A percentile compares a stretch with the other conserved stretches of the same genome.
Evolutionary conservation across 2,797 vertebrate genomes (phyloP).

Genomic region (Ambastaia sidthimunki): DNA sequence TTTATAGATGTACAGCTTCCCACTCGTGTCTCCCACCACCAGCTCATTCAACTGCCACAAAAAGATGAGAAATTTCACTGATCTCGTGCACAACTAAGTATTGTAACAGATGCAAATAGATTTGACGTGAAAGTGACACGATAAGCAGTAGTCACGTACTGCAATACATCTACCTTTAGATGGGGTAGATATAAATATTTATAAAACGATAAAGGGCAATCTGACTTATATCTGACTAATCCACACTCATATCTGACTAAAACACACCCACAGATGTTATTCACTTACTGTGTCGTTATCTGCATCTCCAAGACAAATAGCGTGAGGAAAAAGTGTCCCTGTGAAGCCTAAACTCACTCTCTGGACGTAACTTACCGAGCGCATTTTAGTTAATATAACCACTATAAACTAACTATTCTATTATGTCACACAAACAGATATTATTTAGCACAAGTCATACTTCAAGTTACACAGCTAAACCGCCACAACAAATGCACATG

Average conservation of each 20-base stretch:
- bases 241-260: background rate
- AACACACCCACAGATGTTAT: background rate
- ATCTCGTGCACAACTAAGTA: background rate
- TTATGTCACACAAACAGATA: background rate
- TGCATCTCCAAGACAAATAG: constrained; percentile 91
- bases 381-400: constrained; percentile 71
- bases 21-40: constrained; percentile 92
- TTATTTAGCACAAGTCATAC: no score
- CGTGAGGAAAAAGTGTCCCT: constrained; percentile 92
- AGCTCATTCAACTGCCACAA: constrained; percentile 88
- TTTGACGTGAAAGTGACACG: no score
- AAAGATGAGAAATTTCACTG: background rate
- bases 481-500: background rate
- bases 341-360: constrained; percentile 90
- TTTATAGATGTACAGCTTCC: constrained; percentile 92
- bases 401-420: no score
- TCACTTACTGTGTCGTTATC: constrained; percentile 88
- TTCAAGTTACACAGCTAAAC: no score
- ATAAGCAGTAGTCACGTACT: background rate
- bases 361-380: constrained; percentile 92
- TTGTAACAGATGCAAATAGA: background rate
- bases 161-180: background rate
- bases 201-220: background rate
- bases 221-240: no score
- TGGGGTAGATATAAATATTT: background rate